phyloP scores from a whole-genome alignment of 2,888 invertebrate species.

The Oligia fasciuncula region DNA sequence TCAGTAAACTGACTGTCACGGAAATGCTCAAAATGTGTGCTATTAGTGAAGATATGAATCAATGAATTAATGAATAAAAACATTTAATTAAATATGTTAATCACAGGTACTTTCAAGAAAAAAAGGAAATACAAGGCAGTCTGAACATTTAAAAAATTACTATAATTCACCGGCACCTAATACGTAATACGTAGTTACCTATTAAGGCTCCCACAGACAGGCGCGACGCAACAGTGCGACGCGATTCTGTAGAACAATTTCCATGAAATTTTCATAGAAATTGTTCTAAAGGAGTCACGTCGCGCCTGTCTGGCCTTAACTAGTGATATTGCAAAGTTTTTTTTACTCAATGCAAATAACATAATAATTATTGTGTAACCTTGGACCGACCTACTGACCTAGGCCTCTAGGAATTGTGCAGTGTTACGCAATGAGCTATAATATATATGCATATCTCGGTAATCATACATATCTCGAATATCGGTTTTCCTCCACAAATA shows the following conservation, averaged over 20 bases:
- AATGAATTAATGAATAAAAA: neutral
- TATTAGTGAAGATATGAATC: neutral
- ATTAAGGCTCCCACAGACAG: too few relatives aligned
- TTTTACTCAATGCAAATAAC: neutral
- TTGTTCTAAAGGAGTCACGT: too few relatives aligned
- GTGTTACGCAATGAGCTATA: neutral
- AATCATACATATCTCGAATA: neutral
- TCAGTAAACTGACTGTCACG: neutral
- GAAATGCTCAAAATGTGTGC: neutral
- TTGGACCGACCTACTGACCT: neutral
- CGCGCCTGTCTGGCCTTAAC: too few relatives aligned
- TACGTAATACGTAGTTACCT: neutral
- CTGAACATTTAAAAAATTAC: neutral
- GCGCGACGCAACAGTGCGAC: too few relatives aligned
- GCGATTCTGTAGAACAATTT: too few relatives aligned
- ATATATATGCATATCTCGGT: neutral
- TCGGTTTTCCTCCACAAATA: neutral
- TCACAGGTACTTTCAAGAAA: neutral
- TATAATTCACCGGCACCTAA: neutral
- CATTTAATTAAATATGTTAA: neutral
- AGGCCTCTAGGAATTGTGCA: neutral
- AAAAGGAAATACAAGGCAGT: neutral
- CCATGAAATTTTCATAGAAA: too few relatives aligned
- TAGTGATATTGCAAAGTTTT: neutral
- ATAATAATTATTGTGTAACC: neutral